Evolutionary conservation across 2,888 invertebrate species (phyloP).

Genomic region (Aricia artaxerxes): DNA sequence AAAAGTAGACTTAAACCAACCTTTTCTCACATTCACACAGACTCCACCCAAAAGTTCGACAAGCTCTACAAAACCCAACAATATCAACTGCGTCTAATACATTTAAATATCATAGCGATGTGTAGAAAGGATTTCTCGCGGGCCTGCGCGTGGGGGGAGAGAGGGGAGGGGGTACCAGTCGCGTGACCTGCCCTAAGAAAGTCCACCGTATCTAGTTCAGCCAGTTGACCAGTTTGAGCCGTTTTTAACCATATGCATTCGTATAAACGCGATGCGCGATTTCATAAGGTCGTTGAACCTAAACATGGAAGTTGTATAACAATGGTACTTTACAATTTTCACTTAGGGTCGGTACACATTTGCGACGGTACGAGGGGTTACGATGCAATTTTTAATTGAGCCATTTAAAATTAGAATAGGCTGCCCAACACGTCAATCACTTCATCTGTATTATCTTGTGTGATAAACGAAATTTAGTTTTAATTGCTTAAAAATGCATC

Average conservation of each 20-base stretch:
- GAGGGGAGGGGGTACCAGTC: constrained; percentile 32
- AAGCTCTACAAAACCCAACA: background rate
- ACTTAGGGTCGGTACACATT: background rate
- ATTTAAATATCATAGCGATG: constrained; percentile 15
- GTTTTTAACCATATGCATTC: constrained; percentile 34
- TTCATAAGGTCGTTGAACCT: constrained; percentile 6
- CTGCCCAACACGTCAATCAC: too few relatives aligned
- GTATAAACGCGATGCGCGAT: constrained; percentile 15
- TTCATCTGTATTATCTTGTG: too few relatives aligned
- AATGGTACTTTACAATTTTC: background rate
- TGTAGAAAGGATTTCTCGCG: constrained; percentile 23
- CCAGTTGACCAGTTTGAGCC: constrained; percentile 41
- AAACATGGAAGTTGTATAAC: background rate
- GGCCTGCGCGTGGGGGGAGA: background rate
- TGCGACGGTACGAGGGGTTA: background rate
- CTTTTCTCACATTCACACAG: too few relatives aligned
- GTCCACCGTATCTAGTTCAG: constrained; percentile 42
- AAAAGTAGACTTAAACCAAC: too few relatives aligned
- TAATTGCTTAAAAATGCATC: too few relatives aligned
- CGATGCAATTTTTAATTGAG: background rate
- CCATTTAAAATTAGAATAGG: too few relatives aligned
- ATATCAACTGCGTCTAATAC: background rate
- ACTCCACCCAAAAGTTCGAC: background rate
- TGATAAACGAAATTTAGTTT: too few relatives aligned
- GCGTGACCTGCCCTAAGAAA: constrained; percentile 46